Base-by-base conservation (phyloP, 2,888 invertebrate genomes). In the Lochmaea crataegi region DNA sequence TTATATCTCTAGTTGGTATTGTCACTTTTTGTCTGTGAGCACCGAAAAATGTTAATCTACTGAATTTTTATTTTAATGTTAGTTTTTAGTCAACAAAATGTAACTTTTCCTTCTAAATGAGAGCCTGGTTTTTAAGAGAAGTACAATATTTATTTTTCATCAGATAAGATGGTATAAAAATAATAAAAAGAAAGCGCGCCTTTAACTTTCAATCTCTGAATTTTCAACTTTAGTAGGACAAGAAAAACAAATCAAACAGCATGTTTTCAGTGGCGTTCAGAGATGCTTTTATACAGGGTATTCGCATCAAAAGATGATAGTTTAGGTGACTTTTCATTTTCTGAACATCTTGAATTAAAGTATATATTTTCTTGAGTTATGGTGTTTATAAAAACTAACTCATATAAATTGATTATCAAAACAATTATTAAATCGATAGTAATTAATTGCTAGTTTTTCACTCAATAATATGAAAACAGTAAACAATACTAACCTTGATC, bases 401-500 rank as follows among this genome's bases (percentile, higher is more conserved):
- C 4, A 3, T 5, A 32, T 32, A 32, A 0, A 5, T 32, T 32
- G 6, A 0, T 3, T 32, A 38, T 38, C 7, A 38, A 38, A 38
- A 6, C 9, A 7, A 7, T 38, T 9, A 6, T 14, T 48, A n/a
- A 6, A 48, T 14, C 48, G 7, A 48, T 48, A 14, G 7, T 53
- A 2, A 18, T 16, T 3, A 10, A 18, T 53, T 53, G 16, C 16
- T 53, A 18, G 51, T 11, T 53, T 53, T n/a, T 16, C 53, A 53
- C 53, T 53, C 4, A 16, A 10, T 7, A 16, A 53, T 53, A n/a
- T 16, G 0, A 18, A 48, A 18, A 11, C 14, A 53, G 53, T 38
- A 32, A 51, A 22, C 11, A 42, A 22, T 70, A 77, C 80, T 78
- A 73, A 82, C 82, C 86, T 82, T 87, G 87, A 82, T 87, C 87